Conservation (phyloP, 2,113 vertebrate genomes). For the Heptranchias perlo region DNA sequence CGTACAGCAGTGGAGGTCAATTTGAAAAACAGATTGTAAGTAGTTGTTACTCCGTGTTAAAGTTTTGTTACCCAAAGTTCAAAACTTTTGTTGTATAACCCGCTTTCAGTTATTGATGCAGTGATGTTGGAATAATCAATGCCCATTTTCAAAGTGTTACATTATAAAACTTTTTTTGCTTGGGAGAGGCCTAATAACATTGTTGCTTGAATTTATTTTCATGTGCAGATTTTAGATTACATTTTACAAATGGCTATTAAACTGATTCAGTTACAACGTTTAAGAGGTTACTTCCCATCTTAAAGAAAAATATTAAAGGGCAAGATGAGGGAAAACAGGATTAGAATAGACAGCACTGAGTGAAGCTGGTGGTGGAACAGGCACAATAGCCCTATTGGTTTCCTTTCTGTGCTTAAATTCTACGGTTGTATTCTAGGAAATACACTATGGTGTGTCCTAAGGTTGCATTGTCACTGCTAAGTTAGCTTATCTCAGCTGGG, state of each 20-base stretch:
- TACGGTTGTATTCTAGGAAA: background rate
- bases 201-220: background rate
- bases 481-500: background rate
- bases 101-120: background rate
- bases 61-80: background rate
- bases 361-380: background rate
- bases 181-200: background rate
- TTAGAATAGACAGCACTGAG: background rate
- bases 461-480: background rate
- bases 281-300: background rate
- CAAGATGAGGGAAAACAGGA: background rate
- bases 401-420: background rate
- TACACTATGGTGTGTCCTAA: background rate
- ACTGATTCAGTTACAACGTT: background rate
- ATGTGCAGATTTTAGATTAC: background rate
- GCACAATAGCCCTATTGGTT: background rate
- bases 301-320: background rate
- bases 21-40: constrained; percentile 96
- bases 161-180: background rate
- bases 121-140: background rate
- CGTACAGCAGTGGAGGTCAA: constrained; percentile 93
- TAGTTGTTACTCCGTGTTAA: constrained; percentile 38
- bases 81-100: background rate
- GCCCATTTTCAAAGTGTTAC: background rate
- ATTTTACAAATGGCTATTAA: background rate